Evolutionary conservation across 2,113 vertebrate species (phyloP), one percentile per base, ranked within the genome.

Genomic region (Corvus hawaiiensis): DNA sequence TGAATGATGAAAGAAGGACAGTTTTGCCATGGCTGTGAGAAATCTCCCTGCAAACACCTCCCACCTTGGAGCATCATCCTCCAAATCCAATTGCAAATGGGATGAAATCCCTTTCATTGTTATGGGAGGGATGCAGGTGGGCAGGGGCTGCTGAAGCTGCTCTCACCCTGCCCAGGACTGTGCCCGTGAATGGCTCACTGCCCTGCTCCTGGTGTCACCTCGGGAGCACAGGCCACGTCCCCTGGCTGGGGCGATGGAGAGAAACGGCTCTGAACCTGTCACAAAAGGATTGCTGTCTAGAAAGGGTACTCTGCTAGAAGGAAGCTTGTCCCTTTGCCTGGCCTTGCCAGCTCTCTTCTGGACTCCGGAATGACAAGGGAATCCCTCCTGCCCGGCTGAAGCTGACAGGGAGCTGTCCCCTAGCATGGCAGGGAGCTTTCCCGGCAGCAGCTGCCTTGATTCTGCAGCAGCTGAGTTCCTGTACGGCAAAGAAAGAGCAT

Each of bases 181-280:
- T 1, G 19, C 21, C 44, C 2, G 9, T 0, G 10, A 44, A 6
- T 0, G 37, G n/a, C 49, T 58, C 2, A 0, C 11, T 22, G 59
- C 37, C 37, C 71, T 11, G 67, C 48, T 56, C n/a, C 66, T 0
- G 0, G 4, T 30, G 63, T 13, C 67, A 24, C 7, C 19, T 1
- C 2, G 11, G 59, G 3, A 64, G 14, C 35, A 63, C 66, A 41
- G 55, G 26, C 33, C 48, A 7, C 0, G 1, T 32, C 30, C 64
- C 52, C 32, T 2, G 22, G 28, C 5, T 5, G 7, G 46, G 11
- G 8, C 1, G 35, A 1, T 9, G 13, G 55, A 51, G 9, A 71
- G 56, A 39, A 58, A 35, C 1, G 2, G 27, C 61, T 74, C 62
- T 23, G 48, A 32, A 16, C 30, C 21, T 3, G 4, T 18, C 43